A percentile compares a stretch with the other conserved stretches of the same genome.
Evolutionary conservation across 1,140 invertebrate genomes (phyloP).

Genomic region (Orchestia grillus): DNA sequence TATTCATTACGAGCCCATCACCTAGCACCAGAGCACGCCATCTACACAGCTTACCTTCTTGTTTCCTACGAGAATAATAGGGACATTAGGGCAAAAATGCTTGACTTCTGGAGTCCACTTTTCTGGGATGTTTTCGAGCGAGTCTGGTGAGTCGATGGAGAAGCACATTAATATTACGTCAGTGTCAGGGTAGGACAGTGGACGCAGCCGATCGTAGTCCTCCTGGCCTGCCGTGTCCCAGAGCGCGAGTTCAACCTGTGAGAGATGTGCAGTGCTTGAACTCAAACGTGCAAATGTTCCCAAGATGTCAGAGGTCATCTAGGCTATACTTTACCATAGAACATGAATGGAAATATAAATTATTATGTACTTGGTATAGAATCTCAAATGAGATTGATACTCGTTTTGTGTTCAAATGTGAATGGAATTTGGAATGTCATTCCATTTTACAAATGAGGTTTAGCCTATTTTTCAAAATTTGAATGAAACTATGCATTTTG

Average conservation of each 20-base stretch:
- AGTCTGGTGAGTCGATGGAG: constrained; percentile 96
- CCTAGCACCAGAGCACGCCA: not conserved
- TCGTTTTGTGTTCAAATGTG: too few species aligned
- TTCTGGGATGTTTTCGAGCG: constrained; percentile 96
- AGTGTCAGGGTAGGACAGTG: constrained; percentile 96
- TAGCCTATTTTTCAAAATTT: too few species aligned
- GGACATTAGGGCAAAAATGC: constrained; percentile 98
- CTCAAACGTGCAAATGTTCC: not conserved
- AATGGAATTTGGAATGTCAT: too few species aligned
- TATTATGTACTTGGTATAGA: too few species aligned
- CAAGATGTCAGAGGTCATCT: not conserved
- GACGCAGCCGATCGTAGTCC: constrained; percentile 96
- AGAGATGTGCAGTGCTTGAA: not conserved
- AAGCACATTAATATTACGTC: constrained; percentile 99
- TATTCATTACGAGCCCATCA: too few species aligned
- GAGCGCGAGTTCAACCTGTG: constrained; percentile 88
- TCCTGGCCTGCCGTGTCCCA: constrained; percentile 99
- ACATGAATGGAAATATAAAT: too few species aligned
- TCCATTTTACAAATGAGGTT: too few species aligned
- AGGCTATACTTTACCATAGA: not conserved
- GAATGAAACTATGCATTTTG: too few species aligned
- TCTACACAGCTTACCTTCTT: constrained; percentile 80
- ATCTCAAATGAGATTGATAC: too few species aligned
- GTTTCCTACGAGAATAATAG: constrained; percentile 97
- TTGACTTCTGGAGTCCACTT: constrained; percentile 98